Evolutionary conservation across 2,888 invertebrate species (phyloP).

Genomic region (Prosopocoilus inquinatus): DNA sequence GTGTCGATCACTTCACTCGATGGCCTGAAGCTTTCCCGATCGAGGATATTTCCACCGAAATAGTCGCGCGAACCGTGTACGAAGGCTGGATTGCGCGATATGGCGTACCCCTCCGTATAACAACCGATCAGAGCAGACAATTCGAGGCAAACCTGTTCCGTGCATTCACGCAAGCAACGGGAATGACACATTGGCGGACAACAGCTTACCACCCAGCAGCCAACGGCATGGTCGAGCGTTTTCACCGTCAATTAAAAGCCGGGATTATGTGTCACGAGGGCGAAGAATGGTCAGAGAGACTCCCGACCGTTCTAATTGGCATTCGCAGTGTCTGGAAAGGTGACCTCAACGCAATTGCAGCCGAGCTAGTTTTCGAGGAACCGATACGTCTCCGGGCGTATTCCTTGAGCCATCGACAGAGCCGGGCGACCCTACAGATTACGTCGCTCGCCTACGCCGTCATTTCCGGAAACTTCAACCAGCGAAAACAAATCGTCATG

Average conservation of each 20-base stretch:
- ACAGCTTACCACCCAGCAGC: constrained; percentile 14
- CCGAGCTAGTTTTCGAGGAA: constrained; percentile 23
- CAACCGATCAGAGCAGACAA: constrained; percentile 36
- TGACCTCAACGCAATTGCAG: constrained; percentile 17
- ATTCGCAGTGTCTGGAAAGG: constrained; percentile 32
- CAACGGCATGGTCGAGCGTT: constrained; percentile 28
- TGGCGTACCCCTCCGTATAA: constrained; percentile 36
- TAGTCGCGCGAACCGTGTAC: constrained; percentile 33
- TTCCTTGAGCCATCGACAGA: constrained; percentile 8
- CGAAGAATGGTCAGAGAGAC: constrained; percentile 29
- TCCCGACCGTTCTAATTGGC: too few species aligned
- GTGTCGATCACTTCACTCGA: constrained; percentile 36
- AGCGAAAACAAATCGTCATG: too few species aligned
- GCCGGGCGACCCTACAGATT: too few species aligned
- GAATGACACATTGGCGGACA: constrained; percentile 9
- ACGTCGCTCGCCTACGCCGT: too few species aligned
- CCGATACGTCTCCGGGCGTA: constrained; percentile 23
- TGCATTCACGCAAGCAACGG: constrained; percentile 20
- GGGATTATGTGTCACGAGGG: too few species aligned
- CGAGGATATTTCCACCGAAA: constrained; percentile 34
- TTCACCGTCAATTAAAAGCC: constrained; percentile 28
- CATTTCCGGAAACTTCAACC: too few species aligned
- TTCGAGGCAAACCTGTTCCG: constrained; percentile 32
- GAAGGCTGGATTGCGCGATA: constrained; percentile 36
- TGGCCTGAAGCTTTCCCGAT: constrained; percentile 40